These are phyloP conservation scores for Hoplodrina ambigua DNA, from an alignment of 2,888 invertebrate genomes.

Conservation along the genomic window DNA sequence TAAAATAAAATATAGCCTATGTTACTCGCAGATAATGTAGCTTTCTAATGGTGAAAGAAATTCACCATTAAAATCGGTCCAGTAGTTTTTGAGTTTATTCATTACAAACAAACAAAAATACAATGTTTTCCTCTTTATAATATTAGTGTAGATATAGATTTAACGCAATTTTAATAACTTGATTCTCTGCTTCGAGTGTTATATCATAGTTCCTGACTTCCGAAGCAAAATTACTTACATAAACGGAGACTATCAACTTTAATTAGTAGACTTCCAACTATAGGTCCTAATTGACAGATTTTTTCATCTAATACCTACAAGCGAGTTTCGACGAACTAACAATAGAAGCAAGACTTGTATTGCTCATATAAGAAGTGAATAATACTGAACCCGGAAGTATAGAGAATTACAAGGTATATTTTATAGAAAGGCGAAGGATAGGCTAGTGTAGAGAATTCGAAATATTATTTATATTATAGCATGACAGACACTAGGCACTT, in stretches of 20 bases:
- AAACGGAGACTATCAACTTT: not conserved
- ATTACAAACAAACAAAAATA: too few species aligned
- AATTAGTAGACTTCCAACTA: conserved; percentile 11
- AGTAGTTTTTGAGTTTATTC: too few species aligned
- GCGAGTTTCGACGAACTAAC: not conserved
- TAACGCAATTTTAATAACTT: conserved; percentile 1
- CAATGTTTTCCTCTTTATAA: too few species aligned
- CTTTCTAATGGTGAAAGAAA: too few species aligned
- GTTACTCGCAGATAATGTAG: too few species aligned
- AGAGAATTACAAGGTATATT: not conserved
- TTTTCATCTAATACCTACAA: not conserved
- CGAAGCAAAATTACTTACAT: conserved; percentile 2
- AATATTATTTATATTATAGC: not conserved
- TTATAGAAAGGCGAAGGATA: not conserved
- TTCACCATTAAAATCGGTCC: too few species aligned
- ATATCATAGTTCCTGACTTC: conserved; percentile 24
- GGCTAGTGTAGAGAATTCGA: not conserved
- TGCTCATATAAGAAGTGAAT: conserved; percentile 16
- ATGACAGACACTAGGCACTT: not conserved
- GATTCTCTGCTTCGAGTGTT: conserved; percentile 3
- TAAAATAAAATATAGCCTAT: too few species aligned
- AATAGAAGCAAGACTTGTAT: conserved; percentile 15
- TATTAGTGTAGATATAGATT: too few species aligned
- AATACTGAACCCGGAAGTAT: conserved; percentile 15
- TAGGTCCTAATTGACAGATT: not conserved